Conservation (phyloP, 2,888 invertebrate species). For the Cryptus viduatorius region DNA sequence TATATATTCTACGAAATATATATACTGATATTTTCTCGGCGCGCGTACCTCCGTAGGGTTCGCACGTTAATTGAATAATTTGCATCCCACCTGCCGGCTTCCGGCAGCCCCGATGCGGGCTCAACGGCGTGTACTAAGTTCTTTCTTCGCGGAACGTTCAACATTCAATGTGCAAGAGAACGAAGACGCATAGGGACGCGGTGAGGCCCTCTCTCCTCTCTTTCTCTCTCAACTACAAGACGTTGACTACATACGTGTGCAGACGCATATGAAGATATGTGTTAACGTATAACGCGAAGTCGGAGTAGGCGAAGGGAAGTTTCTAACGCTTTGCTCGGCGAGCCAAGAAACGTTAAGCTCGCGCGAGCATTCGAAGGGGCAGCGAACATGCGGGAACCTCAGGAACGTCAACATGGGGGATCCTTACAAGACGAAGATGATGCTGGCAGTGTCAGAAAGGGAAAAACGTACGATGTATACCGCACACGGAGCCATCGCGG, state of each 20-base stretch:
- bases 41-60: constrained; percentile 58
- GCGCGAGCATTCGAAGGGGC: constrained; percentile 52
- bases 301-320: constrained; percentile 52
- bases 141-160: constrained; percentile 56
- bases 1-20: constrained; percentile 19
- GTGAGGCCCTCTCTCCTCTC: constrained; percentile 43
- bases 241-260: neutral
- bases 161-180: constrained; percentile 45
- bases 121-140: constrained; percentile 73
- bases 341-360: constrained; percentile 26
- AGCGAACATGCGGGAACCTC: constrained; percentile 48
- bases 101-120: constrained; percentile 72
- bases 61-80: constrained; percentile 82
- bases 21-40: constrained; percentile 37
- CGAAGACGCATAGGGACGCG: constrained; percentile 41
- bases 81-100: constrained; percentile 79
- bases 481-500: neutral
- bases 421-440: constrained; percentile 4
- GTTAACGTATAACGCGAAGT: neutral
- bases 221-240: constrained; percentile 30
- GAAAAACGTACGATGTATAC: neutral
- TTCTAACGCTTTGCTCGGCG: constrained; percentile 62
- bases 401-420: constrained; percentile 49
- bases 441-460: constrained; percentile 10
- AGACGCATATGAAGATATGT: constrained; percentile 3